These are phyloP conservation scores for Ptychoptera albimana DNA, from an alignment of 2,888 invertebrate species.

Conservation along the genomic window DNA sequence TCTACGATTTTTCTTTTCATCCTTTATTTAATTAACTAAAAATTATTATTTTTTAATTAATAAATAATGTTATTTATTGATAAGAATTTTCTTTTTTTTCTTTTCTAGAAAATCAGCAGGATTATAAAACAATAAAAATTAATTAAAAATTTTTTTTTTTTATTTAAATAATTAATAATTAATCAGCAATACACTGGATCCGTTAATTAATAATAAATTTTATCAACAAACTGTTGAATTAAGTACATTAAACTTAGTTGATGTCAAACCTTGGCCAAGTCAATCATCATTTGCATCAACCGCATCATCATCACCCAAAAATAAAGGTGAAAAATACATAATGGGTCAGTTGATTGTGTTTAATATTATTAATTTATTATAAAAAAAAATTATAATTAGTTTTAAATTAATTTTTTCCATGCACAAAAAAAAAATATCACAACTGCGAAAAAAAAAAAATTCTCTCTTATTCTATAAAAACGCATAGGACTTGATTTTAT, in stretches of 20 bases:
- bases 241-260: constrained; percentile 6
- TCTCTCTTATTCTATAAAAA: background rate
- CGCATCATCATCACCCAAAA: constrained; percentile 5
- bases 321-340: constrained; percentile 2
- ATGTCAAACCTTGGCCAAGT: constrained; percentile 6
- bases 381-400: background rate
- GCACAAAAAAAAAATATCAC: background rate
- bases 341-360: constrained; percentile 7
- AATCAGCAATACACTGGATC: too few relatives aligned
- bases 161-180: too few relatives aligned
- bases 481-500: constrained; percentile 23
- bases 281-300: constrained; percentile 4
- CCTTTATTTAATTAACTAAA: too few relatives aligned
- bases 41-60: too few relatives aligned
- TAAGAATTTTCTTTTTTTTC: too few relatives aligned
- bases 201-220: too few relatives aligned
- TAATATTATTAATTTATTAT: background rate
- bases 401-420: background rate
- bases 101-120: too few relatives aligned
- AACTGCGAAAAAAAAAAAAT: background rate
- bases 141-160: too few relatives aligned
- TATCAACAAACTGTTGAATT: too few relatives aligned
- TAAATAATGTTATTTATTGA: too few relatives aligned
- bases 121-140: too few relatives aligned
- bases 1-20: too few relatives aligned